Evolutionary conservation across 2,113 vertebrate genomes (phyloP).

Genomic region (Plecturocebus donacophilus): DNA sequence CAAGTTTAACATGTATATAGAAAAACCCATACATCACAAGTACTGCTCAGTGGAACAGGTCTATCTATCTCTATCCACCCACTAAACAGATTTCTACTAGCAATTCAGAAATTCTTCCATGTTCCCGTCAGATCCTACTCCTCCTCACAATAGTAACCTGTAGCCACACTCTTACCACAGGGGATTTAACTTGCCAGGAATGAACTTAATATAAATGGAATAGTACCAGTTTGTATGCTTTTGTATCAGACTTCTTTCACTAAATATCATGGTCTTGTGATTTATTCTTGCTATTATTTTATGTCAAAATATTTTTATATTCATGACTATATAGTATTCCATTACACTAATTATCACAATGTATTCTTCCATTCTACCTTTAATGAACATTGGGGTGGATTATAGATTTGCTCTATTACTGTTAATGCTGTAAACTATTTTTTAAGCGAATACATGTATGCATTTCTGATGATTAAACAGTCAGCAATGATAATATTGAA

Average conservation of each 20-base stretch:
- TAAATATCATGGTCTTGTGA: background rate
- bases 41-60: background rate
- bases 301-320: background rate
- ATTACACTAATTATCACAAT: background rate
- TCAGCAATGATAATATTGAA: background rate
- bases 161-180: background rate
- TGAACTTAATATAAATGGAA: background rate
- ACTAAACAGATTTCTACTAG: background rate
- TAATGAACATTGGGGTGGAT: background rate
- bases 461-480: background rate
- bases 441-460: background rate
- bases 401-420: background rate
- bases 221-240: background rate
- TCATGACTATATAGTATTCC: background rate
- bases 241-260: background rate
- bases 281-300: background rate
- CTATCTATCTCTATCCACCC: background rate
- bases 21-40: background rate
- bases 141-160: accelerated
- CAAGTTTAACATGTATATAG: background rate
- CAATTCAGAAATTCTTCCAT: background rate
- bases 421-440: background rate
- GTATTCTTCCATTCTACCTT: background rate
- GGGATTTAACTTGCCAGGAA: background rate
- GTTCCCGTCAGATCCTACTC: background rate